Evolutionary conservation across 2,888 invertebrate genomes (phyloP).

Genomic region (Chesias legatella): DNA sequence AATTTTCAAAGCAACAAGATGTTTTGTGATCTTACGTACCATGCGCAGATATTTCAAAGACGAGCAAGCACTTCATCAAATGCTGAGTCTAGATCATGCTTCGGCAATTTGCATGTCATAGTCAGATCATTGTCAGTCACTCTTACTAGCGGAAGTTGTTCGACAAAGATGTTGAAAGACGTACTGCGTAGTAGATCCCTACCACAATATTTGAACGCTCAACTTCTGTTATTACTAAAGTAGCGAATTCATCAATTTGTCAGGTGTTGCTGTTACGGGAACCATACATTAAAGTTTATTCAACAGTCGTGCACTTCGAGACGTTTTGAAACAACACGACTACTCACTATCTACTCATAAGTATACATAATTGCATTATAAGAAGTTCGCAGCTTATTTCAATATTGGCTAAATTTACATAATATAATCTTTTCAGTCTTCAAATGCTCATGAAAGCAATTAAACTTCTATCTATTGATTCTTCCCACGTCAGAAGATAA

Average conservation of each 20-base stretch:
- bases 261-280: constrained; percentile 5
- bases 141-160: constrained; percentile 12
- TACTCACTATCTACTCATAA: constrained; percentile 8
- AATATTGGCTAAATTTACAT: too few species aligned
- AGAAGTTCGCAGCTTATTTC: too few species aligned
- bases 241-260: constrained; percentile 11
- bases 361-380: too few species aligned
- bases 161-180: constrained; percentile 1
- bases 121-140: constrained; percentile 6
- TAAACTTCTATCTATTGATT: too few species aligned
- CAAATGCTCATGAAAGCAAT: too few species aligned
- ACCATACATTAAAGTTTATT: constrained; percentile 8
- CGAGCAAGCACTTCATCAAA: constrained; percentile 18
- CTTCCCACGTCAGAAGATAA: too few species aligned
- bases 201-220: neutral
- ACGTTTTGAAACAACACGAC: constrained; percentile 18
- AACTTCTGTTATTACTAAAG: neutral
- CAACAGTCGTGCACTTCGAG: constrained; percentile 3
- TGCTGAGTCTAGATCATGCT: constrained; percentile 23
- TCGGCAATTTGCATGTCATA: constrained; percentile 29
- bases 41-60: neutral
- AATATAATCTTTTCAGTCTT: too few species aligned
- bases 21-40: too few species aligned
- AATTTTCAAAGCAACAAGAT: too few species aligned
- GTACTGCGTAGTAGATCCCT: neutral